These are phyloP conservation scores for Falco biarmicus DNA, from an alignment of 2,797 vertebrate genomes.

Conservation along the genomic window DNA sequence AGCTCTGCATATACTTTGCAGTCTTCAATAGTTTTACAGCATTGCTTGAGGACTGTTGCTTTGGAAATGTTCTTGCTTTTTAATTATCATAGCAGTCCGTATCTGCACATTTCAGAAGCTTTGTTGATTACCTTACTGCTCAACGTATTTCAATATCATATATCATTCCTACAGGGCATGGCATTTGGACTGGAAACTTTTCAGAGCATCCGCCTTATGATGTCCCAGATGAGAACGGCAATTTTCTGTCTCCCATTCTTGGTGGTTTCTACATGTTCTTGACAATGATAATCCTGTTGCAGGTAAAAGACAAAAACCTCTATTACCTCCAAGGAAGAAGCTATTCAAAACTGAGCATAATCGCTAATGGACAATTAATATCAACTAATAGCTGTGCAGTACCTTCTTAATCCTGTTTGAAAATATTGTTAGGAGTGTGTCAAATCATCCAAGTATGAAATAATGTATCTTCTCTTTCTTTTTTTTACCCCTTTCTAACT, in stretches of 20 bases:
- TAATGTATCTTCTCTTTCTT: background rate
- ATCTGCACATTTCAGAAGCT: background rate
- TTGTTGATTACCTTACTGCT: background rate
- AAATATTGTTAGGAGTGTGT: background rate
- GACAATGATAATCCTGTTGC: slow-evolving; percentile 95
- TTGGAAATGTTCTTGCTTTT: background rate
- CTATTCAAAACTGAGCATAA: background rate
- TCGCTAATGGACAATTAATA: background rate
- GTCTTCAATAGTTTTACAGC: background rate
- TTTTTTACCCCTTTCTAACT: background rate
- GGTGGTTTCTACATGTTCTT: slow-evolving; percentile 91
- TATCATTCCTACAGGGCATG: slow-evolving; percentile 81
- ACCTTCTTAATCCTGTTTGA: background rate
- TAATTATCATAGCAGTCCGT: background rate
- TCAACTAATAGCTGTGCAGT: background rate
- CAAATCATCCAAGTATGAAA: background rate
- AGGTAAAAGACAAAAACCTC: slow-evolving; percentile 79
- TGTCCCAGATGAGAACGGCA: slow-evolving; percentile 78
- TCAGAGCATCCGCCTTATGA: slow-evolving; percentile 83
- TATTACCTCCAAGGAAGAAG: background rate
- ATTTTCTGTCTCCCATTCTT: slow-evolving; percentile 75
- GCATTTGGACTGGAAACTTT: slow-evolving; percentile 83
- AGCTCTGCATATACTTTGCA: background rate
- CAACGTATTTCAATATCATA: accelerated
- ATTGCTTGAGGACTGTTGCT: background rate